A percentile compares a stretch with the other conserved stretches of the same genome.
phyloP scores from a whole-genome alignment of 2,888 invertebrate species.

The Dastarcus helophoroides region DNA sequence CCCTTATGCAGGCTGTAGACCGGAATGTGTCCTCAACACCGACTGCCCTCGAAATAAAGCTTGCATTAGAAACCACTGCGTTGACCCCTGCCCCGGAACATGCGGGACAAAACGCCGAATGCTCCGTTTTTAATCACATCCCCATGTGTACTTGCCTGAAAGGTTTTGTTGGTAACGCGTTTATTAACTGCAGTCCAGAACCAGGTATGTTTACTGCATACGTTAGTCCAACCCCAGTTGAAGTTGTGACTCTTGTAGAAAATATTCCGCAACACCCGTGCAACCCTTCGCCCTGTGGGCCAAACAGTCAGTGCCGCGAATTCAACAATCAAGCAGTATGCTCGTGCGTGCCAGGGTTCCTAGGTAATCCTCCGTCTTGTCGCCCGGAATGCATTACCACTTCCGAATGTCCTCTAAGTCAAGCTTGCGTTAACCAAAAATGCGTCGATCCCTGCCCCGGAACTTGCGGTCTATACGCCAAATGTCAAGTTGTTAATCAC shows the following conservation, averaged over 20 bases:
- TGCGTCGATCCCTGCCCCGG: conserved; percentile 50
- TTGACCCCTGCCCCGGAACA: conserved; percentile 61
- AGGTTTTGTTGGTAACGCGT: conserved; percentile 58
- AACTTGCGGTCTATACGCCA: conserved; percentile 43
- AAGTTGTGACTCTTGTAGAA: background rate
- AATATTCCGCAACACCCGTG: conserved; percentile 32
- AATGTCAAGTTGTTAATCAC: conserved; percentile 47
- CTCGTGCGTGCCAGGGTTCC: conserved; percentile 44
- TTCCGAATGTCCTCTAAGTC: conserved; percentile 42
- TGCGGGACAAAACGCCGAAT: conserved; percentile 60
- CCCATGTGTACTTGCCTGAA: conserved; percentile 51
- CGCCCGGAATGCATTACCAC: conserved; percentile 49
- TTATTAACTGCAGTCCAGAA: conserved; percentile 48
- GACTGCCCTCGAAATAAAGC: conserved; percentile 57
- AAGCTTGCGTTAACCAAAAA: conserved; percentile 48
- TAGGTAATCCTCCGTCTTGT: conserved; percentile 46
- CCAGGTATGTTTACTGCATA: conserved; percentile 25
- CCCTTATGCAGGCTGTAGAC: conserved; percentile 56
- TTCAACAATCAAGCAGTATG: conserved; percentile 44
- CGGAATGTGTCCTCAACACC: conserved; percentile 57
- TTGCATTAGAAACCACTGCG: conserved; percentile 59
- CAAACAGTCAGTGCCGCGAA: conserved; percentile 44
- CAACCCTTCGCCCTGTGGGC: conserved; percentile 44
- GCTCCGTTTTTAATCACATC: conserved; percentile 63
- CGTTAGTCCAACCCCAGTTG: conserved; percentile 3